Evolutionary conservation across 2,888 invertebrate species (phyloP).

Genomic region (Plagodis dolabraria): DNA sequence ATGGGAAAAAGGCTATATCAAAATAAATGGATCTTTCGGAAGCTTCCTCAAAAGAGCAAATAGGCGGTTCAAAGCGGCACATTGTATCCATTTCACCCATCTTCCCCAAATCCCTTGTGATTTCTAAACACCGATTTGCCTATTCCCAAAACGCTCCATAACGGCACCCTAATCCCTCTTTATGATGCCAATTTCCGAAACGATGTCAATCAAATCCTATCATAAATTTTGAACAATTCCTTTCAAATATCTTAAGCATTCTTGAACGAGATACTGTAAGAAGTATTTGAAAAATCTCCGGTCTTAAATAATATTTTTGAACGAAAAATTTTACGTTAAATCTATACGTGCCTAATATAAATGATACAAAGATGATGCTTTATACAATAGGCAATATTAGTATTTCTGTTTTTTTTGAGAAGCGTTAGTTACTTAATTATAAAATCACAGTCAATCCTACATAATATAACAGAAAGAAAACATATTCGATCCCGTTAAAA

Average conservation of each 20-base stretch:
- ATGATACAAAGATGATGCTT: too few relatives aligned
- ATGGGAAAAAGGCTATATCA: too few relatives aligned
- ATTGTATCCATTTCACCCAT: constrained; percentile 6
- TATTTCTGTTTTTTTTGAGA: too few relatives aligned
- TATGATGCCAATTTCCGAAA: constrained; percentile 28
- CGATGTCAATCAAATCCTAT: constrained; percentile 28
- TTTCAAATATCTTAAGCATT: constrained; percentile 15
- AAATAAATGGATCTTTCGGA: not conserved
- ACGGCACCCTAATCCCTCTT: constrained; percentile 25
- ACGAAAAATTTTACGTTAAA: not conserved
- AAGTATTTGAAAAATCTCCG: constrained; percentile 5
- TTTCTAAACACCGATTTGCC: constrained; percentile 28
- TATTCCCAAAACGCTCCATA: constrained; percentile 18
- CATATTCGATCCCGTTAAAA: too few relatives aligned
- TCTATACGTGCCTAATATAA: too few relatives aligned
- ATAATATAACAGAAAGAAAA: too few relatives aligned
- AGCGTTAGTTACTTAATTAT: too few relatives aligned
- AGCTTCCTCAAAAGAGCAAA: not conserved
- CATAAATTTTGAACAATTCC: constrained; percentile 24
- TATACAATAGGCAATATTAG: too few relatives aligned
- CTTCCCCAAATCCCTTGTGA: constrained; percentile 18
- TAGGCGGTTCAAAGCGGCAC: constrained; percentile 1
- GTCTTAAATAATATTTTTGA: not conserved
- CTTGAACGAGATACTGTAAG: constrained; percentile 15
- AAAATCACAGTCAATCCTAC: too few relatives aligned